Evolutionary conservation across 1,140 invertebrate genomes (phyloP), one percentile per base, ranked within the genome.

Genomic region (Drosophila arizonae): DNA sequence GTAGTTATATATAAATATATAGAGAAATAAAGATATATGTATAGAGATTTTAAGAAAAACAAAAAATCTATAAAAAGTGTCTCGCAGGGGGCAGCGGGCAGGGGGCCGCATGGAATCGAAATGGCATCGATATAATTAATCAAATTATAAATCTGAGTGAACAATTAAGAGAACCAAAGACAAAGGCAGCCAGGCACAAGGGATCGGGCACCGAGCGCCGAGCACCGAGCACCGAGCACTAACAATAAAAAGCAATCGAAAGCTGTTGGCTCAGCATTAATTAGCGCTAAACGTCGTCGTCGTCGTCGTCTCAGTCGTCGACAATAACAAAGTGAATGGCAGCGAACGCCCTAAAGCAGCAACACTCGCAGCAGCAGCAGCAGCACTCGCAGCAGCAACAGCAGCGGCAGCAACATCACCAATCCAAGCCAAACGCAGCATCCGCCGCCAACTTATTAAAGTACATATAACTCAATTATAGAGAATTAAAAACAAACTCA

Each of bases 401-500:
- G 36, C 60, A 45, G 36, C 75, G 45, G 9, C 62, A 76, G 21
- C 56, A 71, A 4, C 71, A 67, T 10, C 46, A 45, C 6, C 61
- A 71, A 69, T 62, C 30, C 67, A 55, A 28, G 33, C 46, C 58
- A 41, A 58, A 61, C 28, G 70, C 80, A 79, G 82, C 82, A 81
- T 81, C 82, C 79, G 72, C 84, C 72, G 76, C 63, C 79, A 79
- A 79, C 79, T 86, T 86, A 86, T 87, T 86, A 86, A 86, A 86
- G 81, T 86, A 86, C 78, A 86, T 86, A 86, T 86, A 86, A 86
- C 82, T 86, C 84, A 86, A 86, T 86, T 86, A 86, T 76, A 63
- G 82, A 87, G 82, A 86, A 87, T 86, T 86, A 87, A 87, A 87
- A 88, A 86, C 82, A 88, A 82, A 86, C 82, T 87, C 81, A 66